Evolutionary conservation across 1,140 invertebrate genomes (phyloP).

Genomic region (Lerema accius): DNA sequence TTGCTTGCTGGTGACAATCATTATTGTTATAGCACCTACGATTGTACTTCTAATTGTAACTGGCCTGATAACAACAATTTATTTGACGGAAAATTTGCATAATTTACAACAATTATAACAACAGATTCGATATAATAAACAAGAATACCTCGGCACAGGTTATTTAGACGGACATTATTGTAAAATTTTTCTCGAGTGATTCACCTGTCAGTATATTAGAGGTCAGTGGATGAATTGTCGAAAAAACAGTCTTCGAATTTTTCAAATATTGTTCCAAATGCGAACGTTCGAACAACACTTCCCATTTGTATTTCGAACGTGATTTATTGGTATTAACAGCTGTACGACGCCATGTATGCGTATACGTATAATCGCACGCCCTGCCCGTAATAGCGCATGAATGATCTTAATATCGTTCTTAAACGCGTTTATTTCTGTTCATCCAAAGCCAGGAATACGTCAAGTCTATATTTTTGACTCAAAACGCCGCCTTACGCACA

Average conservation of each 20-base stretch:
- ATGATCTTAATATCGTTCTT: constrained; percentile 25
- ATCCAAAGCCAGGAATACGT: constrained; percentile 16
- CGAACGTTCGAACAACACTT: too few species aligned
- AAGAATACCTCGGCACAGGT: too few species aligned
- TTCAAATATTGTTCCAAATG: too few species aligned
- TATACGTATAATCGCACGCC: constrained; percentile 5
- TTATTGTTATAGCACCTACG: constrained; percentile 14
- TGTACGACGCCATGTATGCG: neutral
- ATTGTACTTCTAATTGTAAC: constrained; percentile 5
- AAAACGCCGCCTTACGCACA: constrained; percentile 3
- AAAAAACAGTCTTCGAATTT: too few species aligned
- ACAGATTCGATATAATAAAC: too few species aligned
- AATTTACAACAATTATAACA: neutral
- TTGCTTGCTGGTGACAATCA: constrained; percentile 1
- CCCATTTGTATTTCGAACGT: neutral
- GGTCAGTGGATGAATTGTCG: too few species aligned
- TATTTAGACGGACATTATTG: too few species aligned
- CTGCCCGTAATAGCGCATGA: constrained; percentile 7
- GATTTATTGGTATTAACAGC: neutral
- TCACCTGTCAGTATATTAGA: too few species aligned
- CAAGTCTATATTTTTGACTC: constrained; percentile 9
- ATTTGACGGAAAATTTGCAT: neutral
- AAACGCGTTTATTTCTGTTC: constrained; percentile 24
- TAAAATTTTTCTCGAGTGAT: too few species aligned
- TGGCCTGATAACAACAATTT: neutral